These are phyloP conservation scores for Pissodes strobi DNA, from an alignment of 1,140 invertebrate species.

Conservation along the genomic window DNA sequence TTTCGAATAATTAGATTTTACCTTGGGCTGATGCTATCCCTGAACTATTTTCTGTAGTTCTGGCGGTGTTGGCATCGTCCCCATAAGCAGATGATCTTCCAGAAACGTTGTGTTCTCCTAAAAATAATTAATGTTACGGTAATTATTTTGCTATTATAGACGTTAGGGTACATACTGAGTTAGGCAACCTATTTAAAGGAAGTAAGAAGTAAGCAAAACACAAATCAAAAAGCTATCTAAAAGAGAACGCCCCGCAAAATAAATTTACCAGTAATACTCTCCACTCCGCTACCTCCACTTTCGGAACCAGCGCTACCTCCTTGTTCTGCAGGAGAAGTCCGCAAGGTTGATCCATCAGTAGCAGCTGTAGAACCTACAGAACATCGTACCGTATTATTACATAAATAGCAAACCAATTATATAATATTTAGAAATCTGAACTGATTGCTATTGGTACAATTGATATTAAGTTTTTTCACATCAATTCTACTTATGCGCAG, in stretches of 20 bases:
- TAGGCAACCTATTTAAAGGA: too few species aligned
- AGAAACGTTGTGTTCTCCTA: slow-evolving; percentile 76
- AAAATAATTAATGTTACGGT: neutral
- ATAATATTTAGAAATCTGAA: too few species aligned
- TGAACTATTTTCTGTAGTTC: slow-evolving; percentile 21
- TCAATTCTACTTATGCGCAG: too few species aligned
- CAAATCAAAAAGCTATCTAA: too few species aligned
- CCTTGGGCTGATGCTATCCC: slow-evolving; percentile 21
- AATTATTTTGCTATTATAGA: neutral
- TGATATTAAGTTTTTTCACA: too few species aligned
- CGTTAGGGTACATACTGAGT: too few species aligned
- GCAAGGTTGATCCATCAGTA: slow-evolving; percentile 87
- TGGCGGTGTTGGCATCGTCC: slow-evolving; percentile 54
- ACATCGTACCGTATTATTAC: too few species aligned
- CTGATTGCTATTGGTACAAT: too few species aligned
- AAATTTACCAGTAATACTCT: slow-evolving; percentile 74
- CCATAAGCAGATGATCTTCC: slow-evolving; percentile 87
- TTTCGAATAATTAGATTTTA: slow-evolving; percentile 5
- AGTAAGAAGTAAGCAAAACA: too few species aligned
- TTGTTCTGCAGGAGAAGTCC: slow-evolving; percentile 87
- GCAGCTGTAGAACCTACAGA: slow-evolving; percentile 78
- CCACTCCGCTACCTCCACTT: slow-evolving; percentile 86
- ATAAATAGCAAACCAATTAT: too few species aligned
- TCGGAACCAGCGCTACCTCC: slow-evolving; percentile 84
- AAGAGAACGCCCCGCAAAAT: too few species aligned